Evolutionary conservation across 53 echinoderm and acorn worm species (phyloP).

Genomic region (Pentamera pediparva): DNA sequence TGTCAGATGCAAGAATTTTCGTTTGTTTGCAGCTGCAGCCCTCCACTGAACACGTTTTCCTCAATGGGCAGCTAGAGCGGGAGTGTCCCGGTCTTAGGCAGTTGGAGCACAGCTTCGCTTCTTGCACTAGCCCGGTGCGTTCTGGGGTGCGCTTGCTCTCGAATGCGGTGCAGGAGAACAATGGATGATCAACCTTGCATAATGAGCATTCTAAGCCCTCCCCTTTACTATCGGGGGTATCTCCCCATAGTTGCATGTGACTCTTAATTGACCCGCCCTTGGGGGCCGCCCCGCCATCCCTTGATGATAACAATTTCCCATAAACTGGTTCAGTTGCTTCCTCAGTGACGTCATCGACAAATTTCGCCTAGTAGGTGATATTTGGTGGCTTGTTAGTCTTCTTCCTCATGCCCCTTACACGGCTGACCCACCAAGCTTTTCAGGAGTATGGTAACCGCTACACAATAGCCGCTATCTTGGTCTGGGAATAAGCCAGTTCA

Average conservation of each 20-base stretch:
- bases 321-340: conserved; percentile 47
- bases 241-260: no score
- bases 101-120: conserved; percentile 33
- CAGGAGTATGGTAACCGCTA: conserved; percentile 21
- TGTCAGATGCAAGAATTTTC: conserved; percentile 39
- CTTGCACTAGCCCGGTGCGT: conserved; percentile 15
- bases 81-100: conserved; percentile 36
- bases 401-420: conserved; percentile 21
- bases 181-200: no score
- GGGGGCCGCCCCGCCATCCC: not conserved
- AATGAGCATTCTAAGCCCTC: no score
- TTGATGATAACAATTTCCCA: conserved; percentile 1
- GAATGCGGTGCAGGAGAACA: conserved; percentile 34
- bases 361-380: conserved; percentile 38
- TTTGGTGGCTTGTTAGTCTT: not conserved
- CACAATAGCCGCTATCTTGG: no score
- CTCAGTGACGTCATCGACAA: conserved; percentile 34
- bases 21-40: conserved; percentile 54
- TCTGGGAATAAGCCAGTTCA: not conserved
- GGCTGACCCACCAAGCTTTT: conserved; percentile 30
- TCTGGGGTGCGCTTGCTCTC: conserved; percentile 24
- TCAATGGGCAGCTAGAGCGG: conserved; percentile 17
- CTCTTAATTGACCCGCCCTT: no score
- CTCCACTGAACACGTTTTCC: conserved; percentile 30
- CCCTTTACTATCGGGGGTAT: no score